phyloP scores from a whole-genome alignment of 2,113 vertebrate species.

The Epinephelus cyanopodus region DNA sequence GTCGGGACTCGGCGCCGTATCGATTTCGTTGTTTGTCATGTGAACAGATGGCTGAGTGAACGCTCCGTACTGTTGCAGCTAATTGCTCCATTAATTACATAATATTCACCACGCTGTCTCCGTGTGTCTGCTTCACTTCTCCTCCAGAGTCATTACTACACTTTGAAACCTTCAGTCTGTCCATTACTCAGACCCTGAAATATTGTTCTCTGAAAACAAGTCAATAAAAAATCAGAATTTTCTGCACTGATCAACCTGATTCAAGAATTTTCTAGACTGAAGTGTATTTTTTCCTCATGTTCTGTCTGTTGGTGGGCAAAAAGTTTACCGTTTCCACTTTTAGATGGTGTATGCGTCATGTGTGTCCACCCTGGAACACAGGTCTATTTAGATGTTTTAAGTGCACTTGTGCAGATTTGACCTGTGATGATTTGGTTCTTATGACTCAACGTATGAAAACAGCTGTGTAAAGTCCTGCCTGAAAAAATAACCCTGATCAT shows the following conservation, averaged over 20 bases:
- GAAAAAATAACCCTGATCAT: background rate
- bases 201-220: background rate
- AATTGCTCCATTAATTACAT: constrained; percentile 54
- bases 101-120: constrained; percentile 9
- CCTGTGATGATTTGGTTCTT: background rate
- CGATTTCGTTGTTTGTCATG: constrained; percentile 50
- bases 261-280: background rate
- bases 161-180: background rate
- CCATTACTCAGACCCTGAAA: background rate
- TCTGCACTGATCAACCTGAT: background rate
- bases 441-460: background rate
- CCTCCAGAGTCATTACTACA: background rate
- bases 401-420: background rate
- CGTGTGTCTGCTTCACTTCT: background rate
- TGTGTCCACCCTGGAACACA: background rate
- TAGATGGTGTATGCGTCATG: background rate
- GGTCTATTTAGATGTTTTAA: background rate
- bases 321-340: too few species aligned
- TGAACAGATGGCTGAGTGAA: constrained; percentile 41
- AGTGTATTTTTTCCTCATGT: background rate
- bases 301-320: too few species aligned
- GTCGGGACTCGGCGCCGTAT: constrained; percentile 11
- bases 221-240: background rate
- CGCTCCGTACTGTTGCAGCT: constrained; percentile 6
- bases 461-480: background rate